These are phyloP conservation scores for Troilus luridus DNA, from an alignment of 2,888 invertebrate genomes.

Conservation along the genomic window DNA sequence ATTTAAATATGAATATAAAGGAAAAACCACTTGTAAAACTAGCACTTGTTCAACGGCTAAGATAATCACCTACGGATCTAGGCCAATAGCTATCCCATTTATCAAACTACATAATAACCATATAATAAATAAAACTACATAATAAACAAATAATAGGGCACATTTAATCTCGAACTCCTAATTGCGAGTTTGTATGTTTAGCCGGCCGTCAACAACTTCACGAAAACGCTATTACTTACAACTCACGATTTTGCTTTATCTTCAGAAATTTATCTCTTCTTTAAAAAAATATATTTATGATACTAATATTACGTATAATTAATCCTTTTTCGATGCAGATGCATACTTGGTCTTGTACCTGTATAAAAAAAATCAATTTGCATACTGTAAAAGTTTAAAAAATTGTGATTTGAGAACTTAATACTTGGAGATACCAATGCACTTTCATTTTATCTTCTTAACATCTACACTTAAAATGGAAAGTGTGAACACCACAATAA, in stretches of 20 bases:
- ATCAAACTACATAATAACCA: constrained; percentile 8
- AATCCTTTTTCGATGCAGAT: neutral
- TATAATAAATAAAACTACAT: constrained; percentile 8
- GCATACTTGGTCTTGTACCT: neutral
- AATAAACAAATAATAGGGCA: neutral
- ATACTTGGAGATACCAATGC: no score
- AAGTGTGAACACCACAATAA: no score
- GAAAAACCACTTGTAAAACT: neutral
- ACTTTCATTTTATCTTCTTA: no score
- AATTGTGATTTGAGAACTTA: no score
- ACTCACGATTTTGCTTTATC: constrained; percentile 2
- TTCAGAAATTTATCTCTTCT: neutral
- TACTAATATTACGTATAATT: neutral
- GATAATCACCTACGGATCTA: neutral
- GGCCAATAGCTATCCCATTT: constrained; percentile 6
- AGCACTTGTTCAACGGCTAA: neutral
- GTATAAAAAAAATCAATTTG: neutral
- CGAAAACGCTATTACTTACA: constrained; percentile 16
- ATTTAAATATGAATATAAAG: neutral
- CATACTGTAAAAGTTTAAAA: no score
- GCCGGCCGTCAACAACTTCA: neutral
- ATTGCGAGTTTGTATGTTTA: neutral
- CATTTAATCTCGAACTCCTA: neutral
- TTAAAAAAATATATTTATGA: neutral
- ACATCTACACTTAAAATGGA: no score